Evolutionary conservation across 2,888 invertebrate genomes (phyloP).

Genomic region (Eucriotettix oculatus): DNA sequence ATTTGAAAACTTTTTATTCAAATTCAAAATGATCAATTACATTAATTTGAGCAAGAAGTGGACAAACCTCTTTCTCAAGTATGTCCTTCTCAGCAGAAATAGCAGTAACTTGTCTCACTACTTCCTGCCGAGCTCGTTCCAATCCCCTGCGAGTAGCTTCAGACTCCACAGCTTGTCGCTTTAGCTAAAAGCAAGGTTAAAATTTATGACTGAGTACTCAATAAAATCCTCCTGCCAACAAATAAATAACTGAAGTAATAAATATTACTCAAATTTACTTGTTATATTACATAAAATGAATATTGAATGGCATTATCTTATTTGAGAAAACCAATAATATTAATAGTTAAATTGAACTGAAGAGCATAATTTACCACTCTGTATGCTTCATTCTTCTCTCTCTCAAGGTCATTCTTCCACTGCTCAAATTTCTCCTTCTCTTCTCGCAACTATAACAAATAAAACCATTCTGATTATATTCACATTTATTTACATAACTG

Average conservation of each 20-base stretch:
- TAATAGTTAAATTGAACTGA: too few relatives aligned
- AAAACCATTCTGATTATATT: neutral
- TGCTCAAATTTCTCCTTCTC: slow-evolving; percentile 30
- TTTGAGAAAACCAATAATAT: too few relatives aligned
- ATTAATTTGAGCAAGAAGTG: neutral
- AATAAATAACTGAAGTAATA: too few relatives aligned
- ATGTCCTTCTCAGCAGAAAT: slow-evolving; percentile 38
- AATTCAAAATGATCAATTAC: neutral
- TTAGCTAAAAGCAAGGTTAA: slow-evolving; percentile 23
- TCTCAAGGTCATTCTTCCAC: slow-evolving; percentile 29
- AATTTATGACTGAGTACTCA: too few relatives aligned
- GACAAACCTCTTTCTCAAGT: slow-evolving; percentile 35
- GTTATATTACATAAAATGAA: too few relatives aligned
- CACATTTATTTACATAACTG: too few relatives aligned
- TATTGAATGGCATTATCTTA: too few relatives aligned
- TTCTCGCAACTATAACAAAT: slow-evolving; percentile 25
- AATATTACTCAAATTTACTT: too few relatives aligned
- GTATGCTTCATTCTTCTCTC: slow-evolving; percentile 29
- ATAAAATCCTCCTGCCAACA: too few relatives aligned
- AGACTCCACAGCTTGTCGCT: slow-evolving; percentile 37
- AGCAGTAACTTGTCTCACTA: slow-evolving; percentile 37
- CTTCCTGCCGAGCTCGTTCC: slow-evolving; percentile 39
- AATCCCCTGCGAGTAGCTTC: slow-evolving; percentile 36
- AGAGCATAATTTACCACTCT: slow-evolving; percentile 23
- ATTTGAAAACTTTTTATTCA: neutral